Conservation (phyloP, 1,140 invertebrate species). For the Onthophagus taurus region DNA sequence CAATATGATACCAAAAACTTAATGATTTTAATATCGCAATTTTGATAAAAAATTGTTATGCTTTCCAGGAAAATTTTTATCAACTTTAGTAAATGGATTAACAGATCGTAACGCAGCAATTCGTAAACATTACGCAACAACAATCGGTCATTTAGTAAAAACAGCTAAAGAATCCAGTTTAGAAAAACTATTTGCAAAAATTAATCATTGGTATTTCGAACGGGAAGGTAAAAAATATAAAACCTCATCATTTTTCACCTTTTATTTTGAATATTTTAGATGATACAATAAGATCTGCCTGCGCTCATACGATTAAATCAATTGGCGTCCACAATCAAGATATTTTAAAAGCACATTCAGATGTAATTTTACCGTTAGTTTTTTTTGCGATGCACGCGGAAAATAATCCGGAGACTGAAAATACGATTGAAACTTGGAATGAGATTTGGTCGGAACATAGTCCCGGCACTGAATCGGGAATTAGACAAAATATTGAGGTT, state of each 20-base stretch:
- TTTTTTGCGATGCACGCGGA: conserved; percentile 85
- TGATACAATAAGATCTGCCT: conserved; percentile 59
- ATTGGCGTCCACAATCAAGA: conserved; percentile 78
- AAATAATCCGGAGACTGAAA: conserved; percentile 52
- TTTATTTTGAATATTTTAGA: conserved; percentile 38
- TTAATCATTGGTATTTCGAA: conserved; percentile 63
- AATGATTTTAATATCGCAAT: too few relatives aligned
- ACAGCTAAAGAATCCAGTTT: conserved; percentile 79
- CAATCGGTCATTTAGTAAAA: conserved; percentile 77
- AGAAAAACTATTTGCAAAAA: conserved; percentile 73
- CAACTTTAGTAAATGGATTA: conserved; percentile 65
- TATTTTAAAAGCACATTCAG: conserved; percentile 68
- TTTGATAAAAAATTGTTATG: too few relatives aligned
- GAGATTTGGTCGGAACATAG: conserved; percentile 85
- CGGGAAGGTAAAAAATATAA: conserved; percentile 47
- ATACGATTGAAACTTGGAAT: conserved; percentile 66
- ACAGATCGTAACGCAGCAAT: conserved; percentile 75
- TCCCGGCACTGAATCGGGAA: conserved; percentile 72
- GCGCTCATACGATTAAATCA: conserved; percentile 70
- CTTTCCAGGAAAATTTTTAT: conserved; percentile 64
- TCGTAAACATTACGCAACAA: conserved; percentile 70
- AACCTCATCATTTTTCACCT: not conserved
- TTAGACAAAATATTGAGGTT: conserved; percentile 63
- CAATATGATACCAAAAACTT: too few relatives aligned
- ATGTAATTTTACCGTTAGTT: conserved; percentile 66